Conservation (phyloP, 2,888 invertebrate species). For the Asteroscopus sphinx region DNA sequence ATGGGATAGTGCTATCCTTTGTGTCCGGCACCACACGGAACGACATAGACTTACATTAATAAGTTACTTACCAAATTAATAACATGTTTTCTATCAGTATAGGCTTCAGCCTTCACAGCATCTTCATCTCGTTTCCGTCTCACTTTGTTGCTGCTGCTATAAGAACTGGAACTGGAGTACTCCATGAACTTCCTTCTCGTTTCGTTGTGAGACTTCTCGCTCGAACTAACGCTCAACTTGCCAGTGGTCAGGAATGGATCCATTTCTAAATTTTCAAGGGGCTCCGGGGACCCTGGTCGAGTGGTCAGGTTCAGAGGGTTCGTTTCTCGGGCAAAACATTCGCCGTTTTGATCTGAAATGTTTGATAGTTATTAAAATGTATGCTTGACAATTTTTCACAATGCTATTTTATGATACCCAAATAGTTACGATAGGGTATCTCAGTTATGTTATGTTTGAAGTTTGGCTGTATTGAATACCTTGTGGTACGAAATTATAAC, state of each 20-base stretch:
- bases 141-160: conserved; percentile 75
- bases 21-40: too few relatives aligned
- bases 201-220: conserved; percentile 75
- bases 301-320: conserved; percentile 91
- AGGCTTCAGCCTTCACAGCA: conserved; percentile 92
- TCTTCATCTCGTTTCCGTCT: conserved; percentile 92
- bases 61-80: conserved; percentile 94
- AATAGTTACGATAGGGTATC: too few relatives aligned
- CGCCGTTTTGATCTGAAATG: conserved; percentile 89
- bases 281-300: conserved; percentile 82
- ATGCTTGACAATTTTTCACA: too few relatives aligned
- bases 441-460: too few relatives aligned
- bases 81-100: conserved; percentile 92
- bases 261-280: conserved; percentile 86
- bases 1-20: too few relatives aligned
- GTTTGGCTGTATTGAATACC: too few relatives aligned
- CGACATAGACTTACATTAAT: too few relatives aligned
- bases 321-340: conserved; percentile 91
- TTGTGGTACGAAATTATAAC: too few relatives aligned
- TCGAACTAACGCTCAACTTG: conserved; percentile 78
- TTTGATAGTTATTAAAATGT: not conserved
- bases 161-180: conserved; percentile 66
- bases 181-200: conserved; percentile 69
- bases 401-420: too few relatives aligned
- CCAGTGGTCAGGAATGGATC: conserved; percentile 78